Evolutionary conservation across 2,797 vertebrate genomes (phyloP), one percentile per base, ranked within the genome.

Genomic region (Trichosurus vulpecula): DNA sequence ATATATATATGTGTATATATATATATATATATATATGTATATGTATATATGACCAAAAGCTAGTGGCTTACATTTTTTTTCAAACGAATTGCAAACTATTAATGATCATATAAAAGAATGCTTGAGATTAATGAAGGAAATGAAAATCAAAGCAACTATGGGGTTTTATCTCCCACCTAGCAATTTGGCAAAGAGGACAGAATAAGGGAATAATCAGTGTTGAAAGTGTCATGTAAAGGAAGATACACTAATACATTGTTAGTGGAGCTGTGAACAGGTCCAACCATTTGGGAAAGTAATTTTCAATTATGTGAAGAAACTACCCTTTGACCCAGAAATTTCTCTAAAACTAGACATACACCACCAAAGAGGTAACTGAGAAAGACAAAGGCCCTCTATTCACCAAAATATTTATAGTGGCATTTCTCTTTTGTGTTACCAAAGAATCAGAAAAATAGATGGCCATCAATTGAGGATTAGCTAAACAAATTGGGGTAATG

Each of bases 231-330:
- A 90, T 47, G 19, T 91, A 93, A 92, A 27, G 31, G 56, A 57
- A 35, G 31, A 14, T 6, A 30, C 30, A 92, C 53, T 52, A 51
- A 55, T 47, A 51, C 30, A 57, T 30, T 81, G 10, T 27, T 52
- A 90, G 0, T 25, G 29, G 41, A 47, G 54, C 61, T 90, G 35
- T 53, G 95, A 53, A 29, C 47, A 57, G 52, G 31, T 87, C 53
- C 93, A 93, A 47, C 8, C 52, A 89, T 93, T 94, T 92, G 56
- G 35, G 55, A 56, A 95, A 12, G 9, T 9, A 53, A 51, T 19
- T 52, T 81, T 54, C 30, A 92, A 91, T 91, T 93, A 47, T 95
- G 54, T 30, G 93, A 87, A 91, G 91, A 92, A 94, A 94, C 56
- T 29, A 61, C 9, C 52, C 51, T 96, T 91, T 92, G 81, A 95